Conservation (phyloP, 2,797 vertebrate species). For the Onychomys leucogaster region DNA sequence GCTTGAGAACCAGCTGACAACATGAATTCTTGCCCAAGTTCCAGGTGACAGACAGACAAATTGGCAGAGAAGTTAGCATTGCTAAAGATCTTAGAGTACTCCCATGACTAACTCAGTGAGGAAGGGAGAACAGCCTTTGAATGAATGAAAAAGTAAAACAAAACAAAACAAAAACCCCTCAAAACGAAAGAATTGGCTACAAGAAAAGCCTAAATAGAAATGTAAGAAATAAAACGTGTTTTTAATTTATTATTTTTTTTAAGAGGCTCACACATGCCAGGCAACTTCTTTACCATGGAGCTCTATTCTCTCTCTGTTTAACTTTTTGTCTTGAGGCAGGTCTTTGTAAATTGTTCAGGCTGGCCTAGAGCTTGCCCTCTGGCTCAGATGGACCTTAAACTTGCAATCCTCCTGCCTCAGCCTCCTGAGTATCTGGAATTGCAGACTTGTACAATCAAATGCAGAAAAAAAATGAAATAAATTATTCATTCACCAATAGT, state of each 20-base stretch:
- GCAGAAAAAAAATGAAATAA: background rate
- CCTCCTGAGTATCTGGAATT: background rate
- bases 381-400: background rate
- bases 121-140: background rate
- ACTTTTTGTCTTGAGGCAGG: background rate
- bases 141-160: background rate
- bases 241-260: background rate
- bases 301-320: background rate
- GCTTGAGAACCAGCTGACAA: background rate
- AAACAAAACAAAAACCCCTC: background rate
- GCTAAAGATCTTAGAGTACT: background rate
- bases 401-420: background rate
- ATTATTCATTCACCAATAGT: background rate
- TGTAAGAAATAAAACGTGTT: background rate
- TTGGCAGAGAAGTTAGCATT: background rate
- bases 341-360: background rate
- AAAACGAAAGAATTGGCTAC: background rate
- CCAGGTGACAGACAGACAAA: background rate
- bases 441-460: background rate
- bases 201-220: background rate
- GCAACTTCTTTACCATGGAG: too few relatives aligned
- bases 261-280: background rate
- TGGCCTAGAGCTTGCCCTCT: background rate
- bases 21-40: background rate
- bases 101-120: background rate